Percentiles rank a stretch among this genome's conserved stretches.
These are phyloP conservation scores for Thecocarcelia acutangulata DNA, from an alignment of 2,888 invertebrate species.

Conservation along the genomic window DNA sequence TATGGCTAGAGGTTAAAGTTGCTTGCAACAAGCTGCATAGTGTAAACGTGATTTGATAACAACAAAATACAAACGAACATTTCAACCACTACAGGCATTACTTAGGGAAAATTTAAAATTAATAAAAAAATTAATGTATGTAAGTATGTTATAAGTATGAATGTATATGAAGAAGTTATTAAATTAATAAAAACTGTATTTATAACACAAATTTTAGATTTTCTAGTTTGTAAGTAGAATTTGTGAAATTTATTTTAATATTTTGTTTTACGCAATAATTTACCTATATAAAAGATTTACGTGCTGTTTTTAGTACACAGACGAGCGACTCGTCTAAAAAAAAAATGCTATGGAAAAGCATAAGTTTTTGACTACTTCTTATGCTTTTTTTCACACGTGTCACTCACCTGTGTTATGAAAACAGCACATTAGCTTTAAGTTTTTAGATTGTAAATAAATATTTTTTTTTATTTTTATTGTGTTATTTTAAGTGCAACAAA, in stretches of 20 bases:
- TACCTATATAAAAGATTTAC: too few relatives aligned
- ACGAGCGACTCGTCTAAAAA: too few relatives aligned
- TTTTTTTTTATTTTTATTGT: not conserved
- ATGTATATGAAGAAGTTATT: conserved; percentile 11
- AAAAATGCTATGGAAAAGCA: too few relatives aligned
- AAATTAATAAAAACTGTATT: conserved; percentile 6
- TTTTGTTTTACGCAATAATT: too few relatives aligned
- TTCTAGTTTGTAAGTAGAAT: conserved; percentile 44
- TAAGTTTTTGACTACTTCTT: too few relatives aligned
- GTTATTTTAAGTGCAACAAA: not conserved
- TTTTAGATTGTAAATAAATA: too few relatives aligned
- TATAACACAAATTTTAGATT: not conserved
- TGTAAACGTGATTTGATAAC: not conserved
- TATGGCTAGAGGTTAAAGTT: too few relatives aligned
- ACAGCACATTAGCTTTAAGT: too few relatives aligned
- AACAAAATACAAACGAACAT: conserved; percentile 42
- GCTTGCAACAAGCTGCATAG: too few relatives aligned
- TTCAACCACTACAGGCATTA: conserved; percentile 67
- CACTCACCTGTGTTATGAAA: too few relatives aligned
- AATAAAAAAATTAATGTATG: conserved; percentile 16
- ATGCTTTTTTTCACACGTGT: too few relatives aligned
- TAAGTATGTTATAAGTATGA: not conserved
- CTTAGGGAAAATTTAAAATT: conserved; percentile 59
- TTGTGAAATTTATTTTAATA: not conserved
- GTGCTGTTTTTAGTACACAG: too few relatives aligned